Evolutionary conservation across 2,113 vertebrate genomes (phyloP), one percentile per base, ranked within the genome.

Genomic region (Nycticryphes semicollaris): DNA sequence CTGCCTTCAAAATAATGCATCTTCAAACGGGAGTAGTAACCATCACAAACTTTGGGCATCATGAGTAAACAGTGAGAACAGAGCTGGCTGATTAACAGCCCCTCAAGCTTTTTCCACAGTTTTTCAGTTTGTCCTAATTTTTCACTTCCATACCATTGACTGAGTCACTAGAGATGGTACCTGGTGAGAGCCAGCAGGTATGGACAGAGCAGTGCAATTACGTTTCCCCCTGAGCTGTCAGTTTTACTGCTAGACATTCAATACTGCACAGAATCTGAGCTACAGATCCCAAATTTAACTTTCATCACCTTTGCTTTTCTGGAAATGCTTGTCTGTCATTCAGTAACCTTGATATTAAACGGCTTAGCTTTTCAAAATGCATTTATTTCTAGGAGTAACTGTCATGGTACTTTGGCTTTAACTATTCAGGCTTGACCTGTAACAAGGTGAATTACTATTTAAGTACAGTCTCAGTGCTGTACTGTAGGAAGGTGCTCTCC

Each of bases 91-190:
- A 35, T 57, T 48, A 77, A 77, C 48, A 41, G n/a, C 83, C 50
- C 33, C 78, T 59, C 16, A 81, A 89, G 80, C 45, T 94, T 86
- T 90, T 79, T 83, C 69, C 53, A 35, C n/a, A 89, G 60, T 89
- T 81, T 90, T 84, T 91, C 31, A 39, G 62, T 89, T 94, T 92
- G 94, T 84, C 92, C 89, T 93, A n/a, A 41, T 92, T 95, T 94
- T 92, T 87, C 69, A 35, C 7, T 89, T 89, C 66, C 37, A 13
- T 90, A 28, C 33, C 66, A 12, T 72, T 87, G 45, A 35, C 53
- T 68, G 60, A 87, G 78, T 90, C 92, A 59, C 69, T 82, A 18
- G 66, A 84, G 90, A 63, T 54, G 70, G 54, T 70, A 74, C 68
- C 43, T 93, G 54, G 30, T 81, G 82, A 95, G 75, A 72, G 84